phyloP scores from a whole-genome alignment of 1,140 invertebrate species.

The Drosophila mayri region DNA sequence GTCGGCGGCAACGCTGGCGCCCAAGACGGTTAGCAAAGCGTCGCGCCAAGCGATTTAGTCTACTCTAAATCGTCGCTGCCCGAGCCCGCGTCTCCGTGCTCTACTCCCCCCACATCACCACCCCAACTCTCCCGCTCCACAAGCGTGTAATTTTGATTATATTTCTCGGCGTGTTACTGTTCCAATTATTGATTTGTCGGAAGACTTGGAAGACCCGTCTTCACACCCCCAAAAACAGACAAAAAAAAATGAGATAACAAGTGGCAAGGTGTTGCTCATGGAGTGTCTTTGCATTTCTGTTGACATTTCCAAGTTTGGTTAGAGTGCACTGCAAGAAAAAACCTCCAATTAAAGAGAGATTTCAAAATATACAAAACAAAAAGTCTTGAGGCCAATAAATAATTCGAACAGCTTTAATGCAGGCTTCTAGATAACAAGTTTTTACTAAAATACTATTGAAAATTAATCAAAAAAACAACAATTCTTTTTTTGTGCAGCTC shows the following conservation, averaged over 20 bases:
- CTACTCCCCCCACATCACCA: slow-evolving; percentile 1
- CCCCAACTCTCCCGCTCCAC: neutral
- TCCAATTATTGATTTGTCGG: slow-evolving; percentile 34
- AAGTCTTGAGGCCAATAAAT: neutral
- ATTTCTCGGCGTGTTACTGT: slow-evolving; percentile 21
- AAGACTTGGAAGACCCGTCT: neutral
- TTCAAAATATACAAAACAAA: neutral
- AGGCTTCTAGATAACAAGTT: neutral
- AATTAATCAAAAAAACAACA: neutral
- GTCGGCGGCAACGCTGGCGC: slow-evolving; percentile 30
- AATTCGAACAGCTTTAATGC: too few relatives aligned
- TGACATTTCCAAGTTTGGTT: slow-evolving; percentile 15
- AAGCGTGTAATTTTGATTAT: slow-evolving; percentile 21
- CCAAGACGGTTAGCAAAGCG: slow-evolving; percentile 42
- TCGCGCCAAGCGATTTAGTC: slow-evolving; percentile 60
- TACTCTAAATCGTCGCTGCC: slow-evolving; percentile 40
- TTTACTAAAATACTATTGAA: neutral
- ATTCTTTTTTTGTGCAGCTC: slow-evolving; percentile 24
- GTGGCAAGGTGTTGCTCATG: slow-evolving; percentile 43
- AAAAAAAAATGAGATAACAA: slow-evolving; percentile 31
- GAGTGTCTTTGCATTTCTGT: slow-evolving; percentile 30
- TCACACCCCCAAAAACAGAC: neutral
- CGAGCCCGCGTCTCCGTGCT: slow-evolving; percentile 42
- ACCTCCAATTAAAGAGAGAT: neutral
- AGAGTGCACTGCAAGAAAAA: slow-evolving; percentile 5